A percentile compares a stretch with the other conserved stretches of the same genome.
These are phyloP conservation scores for Cyprinella venusta DNA, from an alignment of 2,797 vertebrate species.

Conservation along the genomic window DNA sequence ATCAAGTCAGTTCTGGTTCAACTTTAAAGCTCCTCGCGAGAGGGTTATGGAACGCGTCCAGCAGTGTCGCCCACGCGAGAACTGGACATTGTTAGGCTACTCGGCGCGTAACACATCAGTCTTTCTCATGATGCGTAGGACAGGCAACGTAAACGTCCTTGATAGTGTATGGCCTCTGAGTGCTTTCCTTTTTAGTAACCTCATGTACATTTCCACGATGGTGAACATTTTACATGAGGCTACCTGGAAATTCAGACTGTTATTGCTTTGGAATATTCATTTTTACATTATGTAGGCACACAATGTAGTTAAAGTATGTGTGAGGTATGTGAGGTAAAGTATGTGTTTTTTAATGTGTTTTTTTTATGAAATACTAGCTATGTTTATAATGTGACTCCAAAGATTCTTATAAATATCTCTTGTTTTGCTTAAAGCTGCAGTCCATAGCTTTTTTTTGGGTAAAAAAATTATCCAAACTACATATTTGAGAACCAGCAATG, in stretches of 20 bases:
- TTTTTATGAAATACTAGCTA: background rate
- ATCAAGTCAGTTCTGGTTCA: constrained; percentile 15
- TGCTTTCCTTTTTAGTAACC: background rate
- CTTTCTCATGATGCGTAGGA: constrained; percentile 37
- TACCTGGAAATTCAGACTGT: constrained; percentile 1
- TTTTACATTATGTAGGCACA: too few species aligned
- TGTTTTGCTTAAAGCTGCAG: too few species aligned
- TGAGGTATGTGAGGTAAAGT: too few species aligned
- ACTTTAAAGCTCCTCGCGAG: constrained; percentile 13
- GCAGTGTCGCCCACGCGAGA: constrained; percentile 23
- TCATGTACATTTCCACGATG: background rate
- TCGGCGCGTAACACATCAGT: constrained; percentile 28
- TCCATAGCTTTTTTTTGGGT: too few species aligned
- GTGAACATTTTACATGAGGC: background rate
- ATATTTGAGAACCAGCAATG: too few species aligned
- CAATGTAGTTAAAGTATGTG: background rate
- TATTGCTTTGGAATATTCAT: background rate
- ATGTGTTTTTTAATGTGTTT: background rate
- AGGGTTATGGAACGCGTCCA: constrained; percentile 21
- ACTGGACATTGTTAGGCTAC: constrained; percentile 26
- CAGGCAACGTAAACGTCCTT: constrained; percentile 30
- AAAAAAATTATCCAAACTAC: too few species aligned
- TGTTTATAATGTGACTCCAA: background rate
- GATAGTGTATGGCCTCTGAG: constrained; percentile 1
- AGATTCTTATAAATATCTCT: too few species aligned